Base-by-base conservation (phyloP, 2,113 vertebrate genomes). In the Bujurquina vittata region DNA sequence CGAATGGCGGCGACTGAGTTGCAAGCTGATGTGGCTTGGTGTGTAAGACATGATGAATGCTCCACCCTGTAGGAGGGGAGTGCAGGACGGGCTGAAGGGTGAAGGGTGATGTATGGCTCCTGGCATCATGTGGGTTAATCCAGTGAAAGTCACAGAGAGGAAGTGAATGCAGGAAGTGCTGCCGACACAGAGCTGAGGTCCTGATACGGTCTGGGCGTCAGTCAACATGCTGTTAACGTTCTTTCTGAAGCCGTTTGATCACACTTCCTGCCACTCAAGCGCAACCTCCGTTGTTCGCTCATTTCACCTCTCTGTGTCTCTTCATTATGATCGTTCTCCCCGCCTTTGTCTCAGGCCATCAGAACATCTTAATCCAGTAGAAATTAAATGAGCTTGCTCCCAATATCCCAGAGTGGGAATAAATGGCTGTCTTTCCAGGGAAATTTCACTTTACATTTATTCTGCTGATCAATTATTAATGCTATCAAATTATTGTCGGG, bases 1-100 rank as follows among this genome's bases (percentile, higher is more conserved):
- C 5, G 11, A 87, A 79, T 76, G 79, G 57, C 14, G 33, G 5
- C 75, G 84, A 89, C 79, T 0, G 61, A 88, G 84, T 77, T 83
- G 79, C 83, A 4, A 67, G 80, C 56, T 60, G 77, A 85, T 87
- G 81, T 87, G 84, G 63, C 49, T 33, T 31, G 84, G 52, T 26
- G 8, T 37, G 59, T 46, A n/a, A 12, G 78, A 87, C 57, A 58
- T 84, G 91, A 92, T 75, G 61, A 29, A 88, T 83, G 63, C 54
- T 35, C 56, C 40, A 57, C 14, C 65, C 17, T 2, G 22, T 9
- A 15, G 40, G 2, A 26, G 77, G 31, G 20, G 23, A 60, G 60
- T 46, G 1, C 65, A 33, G 81, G 81, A 61, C 17, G 2, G 56
- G n/a, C 46, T 12, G 40, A 56, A 62, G 58, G 55, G 11, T 29